Evolutionary conservation across 1,140 invertebrate genomes (phyloP).

Genomic region (Drosophila trapezifrons): DNA sequence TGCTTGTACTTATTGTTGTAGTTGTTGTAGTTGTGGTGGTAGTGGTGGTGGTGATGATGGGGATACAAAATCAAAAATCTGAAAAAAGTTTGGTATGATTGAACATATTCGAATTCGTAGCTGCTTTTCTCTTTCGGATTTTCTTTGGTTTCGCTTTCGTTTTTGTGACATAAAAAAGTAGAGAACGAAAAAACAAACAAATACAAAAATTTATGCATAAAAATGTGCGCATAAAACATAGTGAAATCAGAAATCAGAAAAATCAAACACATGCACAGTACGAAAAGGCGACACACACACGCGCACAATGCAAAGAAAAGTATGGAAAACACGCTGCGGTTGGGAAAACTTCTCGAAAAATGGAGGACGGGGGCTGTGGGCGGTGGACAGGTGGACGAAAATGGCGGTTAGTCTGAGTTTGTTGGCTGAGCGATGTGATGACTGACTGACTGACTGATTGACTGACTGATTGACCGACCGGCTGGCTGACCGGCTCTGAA

Average conservation of each 20-base stretch:
- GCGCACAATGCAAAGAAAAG: conserved; percentile 50
- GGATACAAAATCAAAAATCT: conserved; percentile 83
- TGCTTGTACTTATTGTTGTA: conserved; percentile 64
- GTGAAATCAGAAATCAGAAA: conserved; percentile 31
- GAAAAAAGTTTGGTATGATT: conserved; percentile 79
- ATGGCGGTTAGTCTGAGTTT: conserved; percentile 51
- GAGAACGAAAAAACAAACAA: conserved; percentile 39
- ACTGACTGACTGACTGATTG: conserved; percentile 59
- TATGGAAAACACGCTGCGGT: conserved; percentile 39
- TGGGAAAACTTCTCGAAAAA: conserved; percentile 30
- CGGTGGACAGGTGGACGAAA: conserved; percentile 19
- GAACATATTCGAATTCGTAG: conserved; percentile 69
- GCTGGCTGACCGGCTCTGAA: conserved; percentile 15
- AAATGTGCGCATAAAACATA: conserved; percentile 68
- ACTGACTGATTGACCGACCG: conserved; percentile 35
- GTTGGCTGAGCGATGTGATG: conserved; percentile 58
- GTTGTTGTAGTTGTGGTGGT: conserved; percentile 71
- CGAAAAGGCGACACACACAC: conserved; percentile 39
- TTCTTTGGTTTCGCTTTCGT: conserved; percentile 22
- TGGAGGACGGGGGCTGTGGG: conserved; percentile 28
- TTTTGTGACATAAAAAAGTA: conserved; percentile 53
- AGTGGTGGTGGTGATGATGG: conserved; percentile 81
- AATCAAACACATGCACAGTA: conserved; percentile 43
- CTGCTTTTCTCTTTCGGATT: conserved; percentile 39
- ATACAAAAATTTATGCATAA: conserved; percentile 67